Base-by-base conservation (phyloP, 2,113 vertebrate species). In the Malurus alboscapulatus region DNA sequence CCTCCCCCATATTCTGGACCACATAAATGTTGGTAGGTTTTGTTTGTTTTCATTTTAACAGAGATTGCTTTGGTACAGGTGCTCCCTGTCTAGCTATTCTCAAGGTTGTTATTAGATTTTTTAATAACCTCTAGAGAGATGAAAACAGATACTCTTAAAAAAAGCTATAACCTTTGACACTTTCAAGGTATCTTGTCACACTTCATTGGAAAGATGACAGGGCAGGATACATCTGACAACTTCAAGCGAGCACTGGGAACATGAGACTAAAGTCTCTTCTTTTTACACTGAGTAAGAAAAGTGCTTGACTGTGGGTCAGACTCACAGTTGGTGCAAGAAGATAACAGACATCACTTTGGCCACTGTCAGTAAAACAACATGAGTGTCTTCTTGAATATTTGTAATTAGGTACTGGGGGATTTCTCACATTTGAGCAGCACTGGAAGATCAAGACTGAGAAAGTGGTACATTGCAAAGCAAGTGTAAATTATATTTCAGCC, bases 91-190 rank as follows among this genome's bases (percentile, higher is more conserved):
- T 61, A 47, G 50, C 30, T 85, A 3, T 53, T 93, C 91, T 77
- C 75, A 90, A 82, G 36, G 48, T 32, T 40, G 16, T 16, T 65
- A 44, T 26, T 57, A 4, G 32, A 61, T 80, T 73, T 84, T 74
- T 82, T 48, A 89, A 85, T 69, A 83, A 73, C 78, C 34, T 87
- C 54, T 50, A 65, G 71, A 74, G 68, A 78, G 48, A 74, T 48
- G 68, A 72, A 83, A 95, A 87, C 14, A 55, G 88, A 88, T 83
- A 71, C 59, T 66, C 32, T 79, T 83, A 58, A 76, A 94, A 95
- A 95, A 91, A 72, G 47, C 78, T 87, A 30, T 0, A 29, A 83
- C 89, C 82, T 94, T 86, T 91, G 90, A 91, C 94, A 82, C 77
- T 92, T 91, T 45, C 24, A 83, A 96, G 51, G 38, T 82, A 54